Conservation (phyloP, 2,888 invertebrate species). For the Seira musarum region DNA sequence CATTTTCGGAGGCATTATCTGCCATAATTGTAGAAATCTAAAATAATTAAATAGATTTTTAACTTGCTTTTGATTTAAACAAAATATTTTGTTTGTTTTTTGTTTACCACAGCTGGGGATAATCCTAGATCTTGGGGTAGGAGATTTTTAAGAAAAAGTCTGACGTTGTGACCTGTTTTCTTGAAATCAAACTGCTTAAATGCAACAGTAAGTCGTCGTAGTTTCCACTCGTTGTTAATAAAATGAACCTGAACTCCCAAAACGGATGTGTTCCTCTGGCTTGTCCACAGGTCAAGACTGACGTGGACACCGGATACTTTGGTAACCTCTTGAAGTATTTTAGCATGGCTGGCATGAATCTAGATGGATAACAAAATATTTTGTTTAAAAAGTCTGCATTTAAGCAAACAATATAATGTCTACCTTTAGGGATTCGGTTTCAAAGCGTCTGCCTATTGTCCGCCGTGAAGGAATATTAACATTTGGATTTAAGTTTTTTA, state of each 20-base stretch:
- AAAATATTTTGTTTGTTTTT: slow-evolving; percentile 25
- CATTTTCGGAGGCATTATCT: slow-evolving; percentile 35
- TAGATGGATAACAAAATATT: too few species aligned
- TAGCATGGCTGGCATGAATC: too few species aligned
- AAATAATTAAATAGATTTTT: not conserved
- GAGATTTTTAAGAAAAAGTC: slow-evolving; percentile 7
- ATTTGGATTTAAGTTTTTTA: not conserved
- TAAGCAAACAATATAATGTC: too few species aligned
- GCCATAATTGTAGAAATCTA: slow-evolving; percentile 28
- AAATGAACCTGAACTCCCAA: slow-evolving; percentile 29
- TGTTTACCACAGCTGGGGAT: slow-evolving; percentile 17
- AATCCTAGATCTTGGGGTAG: not conserved
- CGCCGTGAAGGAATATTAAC: not conserved
- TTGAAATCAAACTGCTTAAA: slow-evolving; percentile 29
- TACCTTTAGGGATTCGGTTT: too few species aligned
- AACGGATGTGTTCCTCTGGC: not conserved
- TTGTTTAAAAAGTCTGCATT: too few species aligned
- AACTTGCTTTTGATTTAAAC: slow-evolving; percentile 5
- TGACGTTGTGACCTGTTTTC: slow-evolving; percentile 17
- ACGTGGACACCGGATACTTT: too few species aligned
- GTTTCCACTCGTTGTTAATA: slow-evolving; percentile 7
- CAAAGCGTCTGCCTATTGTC: not conserved
- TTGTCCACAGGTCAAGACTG: slow-evolving; percentile 31
- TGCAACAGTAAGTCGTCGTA: not conserved
- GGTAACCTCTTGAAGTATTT: too few species aligned